Evolutionary conservation across 1,140 invertebrate species (phyloP).

Genomic region (Papilio helenus): DNA sequence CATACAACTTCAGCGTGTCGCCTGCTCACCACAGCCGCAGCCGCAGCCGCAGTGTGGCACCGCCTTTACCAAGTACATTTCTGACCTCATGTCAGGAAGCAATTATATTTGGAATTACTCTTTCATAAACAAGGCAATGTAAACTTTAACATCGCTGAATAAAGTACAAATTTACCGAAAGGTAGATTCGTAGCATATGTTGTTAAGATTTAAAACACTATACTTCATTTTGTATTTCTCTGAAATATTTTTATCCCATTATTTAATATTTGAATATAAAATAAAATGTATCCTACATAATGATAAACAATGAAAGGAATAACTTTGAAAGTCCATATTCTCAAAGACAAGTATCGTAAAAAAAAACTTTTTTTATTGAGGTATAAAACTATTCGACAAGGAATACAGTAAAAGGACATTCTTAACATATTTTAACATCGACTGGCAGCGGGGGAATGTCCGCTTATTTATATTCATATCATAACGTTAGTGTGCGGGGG

Average conservation of each 20-base stretch:
- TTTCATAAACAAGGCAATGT: not conserved
- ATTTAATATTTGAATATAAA: too few relatives aligned
- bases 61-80: conserved; percentile 26
- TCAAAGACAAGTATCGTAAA: not conserved
- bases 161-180: not conserved
- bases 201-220: not conserved
- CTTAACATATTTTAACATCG: not conserved
- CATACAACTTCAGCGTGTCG: not conserved
- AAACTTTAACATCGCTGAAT: not conserved
- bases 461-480: not conserved
- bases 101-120: conserved; percentile 36
- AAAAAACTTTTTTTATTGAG: not conserved
- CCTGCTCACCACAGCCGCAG: not conserved
- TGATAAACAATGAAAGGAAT: not conserved
- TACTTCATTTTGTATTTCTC: not conserved
- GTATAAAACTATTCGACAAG: not conserved
- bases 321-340: not conserved
- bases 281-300: not conserved
- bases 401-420: not conserved
- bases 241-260: too few relatives aligned
- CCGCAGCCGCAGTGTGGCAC: not conserved
- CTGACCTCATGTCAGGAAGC: conserved; percentile 44
- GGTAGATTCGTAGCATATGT: not conserved
- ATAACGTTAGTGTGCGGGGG: not conserved
- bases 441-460: not conserved